Evolutionary conservation across 2,888 invertebrate species (phyloP).

Genomic region (Seira ritae): DNA sequence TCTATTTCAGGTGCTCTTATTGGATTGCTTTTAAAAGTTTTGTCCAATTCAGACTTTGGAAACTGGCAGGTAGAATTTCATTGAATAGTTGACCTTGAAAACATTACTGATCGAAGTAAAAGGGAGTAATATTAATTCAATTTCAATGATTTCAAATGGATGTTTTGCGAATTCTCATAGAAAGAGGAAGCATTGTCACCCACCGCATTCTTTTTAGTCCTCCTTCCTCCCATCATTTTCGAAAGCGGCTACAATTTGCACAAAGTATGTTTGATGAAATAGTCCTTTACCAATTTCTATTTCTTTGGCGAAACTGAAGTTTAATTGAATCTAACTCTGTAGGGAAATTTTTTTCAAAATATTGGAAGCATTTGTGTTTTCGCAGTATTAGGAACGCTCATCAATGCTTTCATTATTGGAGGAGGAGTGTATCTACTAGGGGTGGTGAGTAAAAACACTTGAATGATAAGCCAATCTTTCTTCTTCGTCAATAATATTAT

Average conservation of each 20-base stretch:
- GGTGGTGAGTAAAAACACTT: conserved; percentile 81
- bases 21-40: conserved; percentile 91
- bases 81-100: no score
- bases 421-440: conserved; percentile 97
- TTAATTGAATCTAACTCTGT: no score
- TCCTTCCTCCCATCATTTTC: conserved; percentile 98
- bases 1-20: conserved; percentile 86
- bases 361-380: conserved; percentile 99
- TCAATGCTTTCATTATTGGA: conserved; percentile 97
- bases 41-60: conserved; percentile 91
- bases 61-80: conserved; percentile 85
- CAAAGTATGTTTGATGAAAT: conserved; percentile 81
- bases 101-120: no score
- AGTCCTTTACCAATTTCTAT: background rate
- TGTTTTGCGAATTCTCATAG: conserved; percentile 75
- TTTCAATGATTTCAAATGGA: background rate
- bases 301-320: no score
- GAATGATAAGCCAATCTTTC: no score
- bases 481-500: conserved; percentile 28
- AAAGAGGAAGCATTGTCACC: conserved; percentile 99
- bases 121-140: no score
- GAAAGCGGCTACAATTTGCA: conserved; percentile 99
- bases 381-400: conserved; percentile 97
- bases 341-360: conserved; percentile 87
- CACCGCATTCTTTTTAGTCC: conserved; percentile 96